A percentile compares a stretch with the other conserved stretches of the same genome.
Evolutionary conservation across 1,140 invertebrate species (phyloP).

Genomic region (Paralvinella palmiformis): DNA sequence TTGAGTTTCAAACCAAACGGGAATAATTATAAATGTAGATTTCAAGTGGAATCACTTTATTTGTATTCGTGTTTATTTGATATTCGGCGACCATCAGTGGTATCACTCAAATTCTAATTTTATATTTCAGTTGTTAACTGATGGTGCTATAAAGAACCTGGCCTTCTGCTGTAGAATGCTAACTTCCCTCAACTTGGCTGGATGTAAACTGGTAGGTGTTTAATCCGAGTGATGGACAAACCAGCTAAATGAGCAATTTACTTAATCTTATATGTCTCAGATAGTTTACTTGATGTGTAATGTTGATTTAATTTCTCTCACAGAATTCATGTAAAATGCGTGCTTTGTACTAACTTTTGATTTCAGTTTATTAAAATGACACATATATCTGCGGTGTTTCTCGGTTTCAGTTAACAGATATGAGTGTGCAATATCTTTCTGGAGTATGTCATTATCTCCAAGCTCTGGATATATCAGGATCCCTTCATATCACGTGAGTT

Average conservation of each 20-base stretch:
- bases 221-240: not conserved
- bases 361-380: not conserved
- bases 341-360: not conserved
- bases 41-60: no score
- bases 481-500: slow-evolving; percentile 44
- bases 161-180: slow-evolving; percentile 50
- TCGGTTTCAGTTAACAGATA: slow-evolving; percentile 41
- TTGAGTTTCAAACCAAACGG: no score
- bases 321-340: not conserved
- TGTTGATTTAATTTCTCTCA: not conserved
- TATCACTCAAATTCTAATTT: no score
- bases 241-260: not conserved
- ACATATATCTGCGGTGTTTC: not conserved
- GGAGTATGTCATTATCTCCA: slow-evolving; percentile 48
- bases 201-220: slow-evolving; percentile 45
- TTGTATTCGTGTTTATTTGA: no score
- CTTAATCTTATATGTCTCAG: not conserved
- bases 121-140: slow-evolving; percentile 41
- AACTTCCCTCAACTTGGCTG: slow-evolving; percentile 43
- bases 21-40: no score
- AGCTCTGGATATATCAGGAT: slow-evolving; percentile 46
- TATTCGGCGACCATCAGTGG: no score
- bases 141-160: slow-evolving; percentile 51
- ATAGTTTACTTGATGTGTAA: not conserved
- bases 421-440: slow-evolving; percentile 50